Evolutionary conservation across 2,113 vertebrate genomes (phyloP).

Genomic region (Suricata suricatta): DNA sequence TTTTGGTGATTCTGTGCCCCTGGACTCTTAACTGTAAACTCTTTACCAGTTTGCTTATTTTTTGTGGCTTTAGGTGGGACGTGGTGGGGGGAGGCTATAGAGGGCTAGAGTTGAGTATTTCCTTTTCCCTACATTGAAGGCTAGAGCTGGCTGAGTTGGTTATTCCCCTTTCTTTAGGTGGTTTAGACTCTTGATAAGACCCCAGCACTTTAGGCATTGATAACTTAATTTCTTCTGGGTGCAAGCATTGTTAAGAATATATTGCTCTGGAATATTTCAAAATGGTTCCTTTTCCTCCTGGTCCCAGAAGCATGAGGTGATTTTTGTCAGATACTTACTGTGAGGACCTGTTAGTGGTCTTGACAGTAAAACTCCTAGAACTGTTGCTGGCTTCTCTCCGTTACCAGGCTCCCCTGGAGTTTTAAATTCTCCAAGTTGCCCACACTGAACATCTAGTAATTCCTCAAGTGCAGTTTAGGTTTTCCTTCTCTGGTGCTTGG

Average conservation of each 20-base stretch:
- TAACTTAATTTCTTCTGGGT: constrained; percentile 14
- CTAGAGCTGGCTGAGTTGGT: not conserved
- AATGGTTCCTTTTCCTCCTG: not conserved
- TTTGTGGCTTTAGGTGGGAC: not conserved
- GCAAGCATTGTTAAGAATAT: not conserved
- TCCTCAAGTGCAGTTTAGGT: not conserved
- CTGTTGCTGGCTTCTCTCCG: not conserved
- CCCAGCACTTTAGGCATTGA: not conserved
- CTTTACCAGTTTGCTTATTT: not conserved
- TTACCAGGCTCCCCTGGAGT: not conserved
- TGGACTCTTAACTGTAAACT: not conserved
- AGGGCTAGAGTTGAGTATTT: not conserved
- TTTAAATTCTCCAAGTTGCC: not conserved
- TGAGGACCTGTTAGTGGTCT: not conserved
- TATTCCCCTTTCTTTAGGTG: not conserved
- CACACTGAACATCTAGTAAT: not conserved
- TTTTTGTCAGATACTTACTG: not conserved
- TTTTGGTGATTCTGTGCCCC: not conserved
- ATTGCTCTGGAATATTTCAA: not conserved
- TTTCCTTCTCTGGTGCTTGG: not conserved
- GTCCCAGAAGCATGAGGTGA: not conserved
- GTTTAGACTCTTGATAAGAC: not conserved
- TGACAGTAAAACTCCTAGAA: not conserved
- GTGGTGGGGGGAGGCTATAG: not conserved
- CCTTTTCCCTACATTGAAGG: not conserved